Base-by-base conservation (phyloP, 2,888 invertebrate genomes). In the Machimus rusticus region DNA sequence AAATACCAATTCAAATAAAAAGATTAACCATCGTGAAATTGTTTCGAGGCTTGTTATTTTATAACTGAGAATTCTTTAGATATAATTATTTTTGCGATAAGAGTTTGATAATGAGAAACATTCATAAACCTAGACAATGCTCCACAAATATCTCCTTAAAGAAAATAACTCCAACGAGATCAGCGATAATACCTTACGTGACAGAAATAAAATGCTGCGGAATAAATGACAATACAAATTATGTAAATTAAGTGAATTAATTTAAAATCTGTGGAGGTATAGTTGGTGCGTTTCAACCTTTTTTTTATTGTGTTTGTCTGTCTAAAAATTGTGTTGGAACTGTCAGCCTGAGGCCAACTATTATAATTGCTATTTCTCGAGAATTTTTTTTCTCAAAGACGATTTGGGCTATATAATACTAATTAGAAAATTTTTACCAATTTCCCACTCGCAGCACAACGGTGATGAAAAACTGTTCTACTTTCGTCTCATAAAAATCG, bases 231-330 rank as follows among this genome's bases (percentile, higher is more conserved):
- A 78, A 78, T 78, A 78, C 78, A 78, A 81, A 66, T 81, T 81
- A 81, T 81, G 81, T n/a, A 51, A 81, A 81, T 81, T 23, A 9
- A 51, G 51, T 31, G 81, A 81, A 81, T 81, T 81, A 81, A 81
- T 51, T 81, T 81, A 6, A 19, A 28, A 81, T 51, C 31, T 55
- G 81, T n/a, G 9, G 39, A 43, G 39, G 12, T 43, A 14, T 23
- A 78, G 23, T 66, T 66, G 23, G 66, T 28, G 66, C 28, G 66
- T 66, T 66, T 19, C 28, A 28, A 12, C 66, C n/a, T n/a, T n/a
- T 66, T 66, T 66, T 28, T 66, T 66, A 12, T 66, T 28, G 23
- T 23, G 6, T 34, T 34, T 81, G 51, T 66, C 14, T 23, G 31
- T n/a, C n/a, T 34, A 51, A 55, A 55, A 34, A 55, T 5, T 5